These are phyloP conservation scores for Caenorhabditis afra DNA, from an alignment of 2,888 invertebrate genomes.

Conservation along the genomic window DNA sequence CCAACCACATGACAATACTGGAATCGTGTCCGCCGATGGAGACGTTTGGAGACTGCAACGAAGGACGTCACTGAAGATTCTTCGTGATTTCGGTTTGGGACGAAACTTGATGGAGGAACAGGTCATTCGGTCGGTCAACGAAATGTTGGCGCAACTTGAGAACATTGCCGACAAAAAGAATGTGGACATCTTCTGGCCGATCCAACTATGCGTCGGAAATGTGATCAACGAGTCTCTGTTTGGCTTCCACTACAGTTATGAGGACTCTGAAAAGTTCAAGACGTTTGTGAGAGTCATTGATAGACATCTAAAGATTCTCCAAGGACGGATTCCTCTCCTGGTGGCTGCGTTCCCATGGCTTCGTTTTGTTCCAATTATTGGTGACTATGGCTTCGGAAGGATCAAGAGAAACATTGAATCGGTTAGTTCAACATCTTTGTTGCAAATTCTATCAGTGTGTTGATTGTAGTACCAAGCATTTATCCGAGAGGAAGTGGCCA, in stretches of 20 bases:
- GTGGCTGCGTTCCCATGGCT: constrained; percentile 47
- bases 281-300: constrained; percentile 37
- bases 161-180: constrained; percentile 23
- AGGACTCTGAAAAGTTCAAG: constrained; percentile 57
- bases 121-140: constrained; percentile 52
- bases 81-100: constrained; percentile 66
- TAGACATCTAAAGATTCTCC: constrained; percentile 9
- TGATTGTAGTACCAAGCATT: constrained; percentile 21
- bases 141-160: constrained; percentile 47
- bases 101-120: constrained; percentile 64
- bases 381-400: constrained; percentile 30
- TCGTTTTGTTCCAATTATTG: constrained; percentile 52
- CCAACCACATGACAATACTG: constrained; percentile 33
- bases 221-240: constrained; percentile 67
- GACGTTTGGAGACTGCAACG: constrained; percentile 65
- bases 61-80: constrained; percentile 61
- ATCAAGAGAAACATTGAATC: constrained; percentile 25
- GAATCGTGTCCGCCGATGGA: constrained; percentile 54
- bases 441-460: too few species aligned
- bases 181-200: constrained; percentile 58
- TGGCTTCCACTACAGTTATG: constrained; percentile 59
- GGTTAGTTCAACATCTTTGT: too few species aligned
- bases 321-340: constrained; percentile 6
- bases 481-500: constrained; percentile 38
- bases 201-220: constrained; percentile 68